Evolutionary conservation across 2,797 vertebrate genomes (phyloP).

Genomic region (Peromyscus melanophrys): DNA sequence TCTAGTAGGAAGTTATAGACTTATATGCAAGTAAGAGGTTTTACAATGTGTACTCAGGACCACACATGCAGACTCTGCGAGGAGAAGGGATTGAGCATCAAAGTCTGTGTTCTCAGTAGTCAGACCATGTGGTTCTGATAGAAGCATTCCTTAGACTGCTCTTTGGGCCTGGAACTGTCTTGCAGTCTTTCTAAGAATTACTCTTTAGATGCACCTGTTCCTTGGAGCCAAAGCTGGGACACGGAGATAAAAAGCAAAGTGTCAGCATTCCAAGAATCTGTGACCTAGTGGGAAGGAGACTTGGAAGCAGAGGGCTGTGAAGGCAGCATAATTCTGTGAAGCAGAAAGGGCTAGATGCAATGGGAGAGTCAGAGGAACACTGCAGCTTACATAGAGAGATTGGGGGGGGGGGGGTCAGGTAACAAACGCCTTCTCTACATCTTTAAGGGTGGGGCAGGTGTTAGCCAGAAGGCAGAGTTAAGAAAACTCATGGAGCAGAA

Average conservation of each 20-base stretch:
- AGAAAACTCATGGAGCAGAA: not conserved
- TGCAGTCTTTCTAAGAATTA: not conserved
- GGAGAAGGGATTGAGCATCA: not conserved
- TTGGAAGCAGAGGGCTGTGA: not conserved
- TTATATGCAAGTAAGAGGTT: not conserved
- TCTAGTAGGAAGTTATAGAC: not conserved
- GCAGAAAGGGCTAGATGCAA: not conserved
- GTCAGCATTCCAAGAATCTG: not conserved
- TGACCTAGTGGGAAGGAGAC: not conserved
- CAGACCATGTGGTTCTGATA: not conserved
- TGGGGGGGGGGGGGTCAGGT: fast-evolving
- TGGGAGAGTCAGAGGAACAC: not conserved
- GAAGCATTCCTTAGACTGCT: not conserved
- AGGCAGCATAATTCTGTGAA: not conserved
- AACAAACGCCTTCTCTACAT: not conserved
- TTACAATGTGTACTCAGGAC: not conserved
- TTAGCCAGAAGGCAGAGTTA: not conserved
- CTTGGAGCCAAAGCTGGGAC: not conserved
- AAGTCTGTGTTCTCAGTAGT: not conserved
- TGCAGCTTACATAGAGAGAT: not conserved
- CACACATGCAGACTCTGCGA: not conserved
- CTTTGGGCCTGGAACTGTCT: not conserved
- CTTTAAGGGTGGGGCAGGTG: not conserved
- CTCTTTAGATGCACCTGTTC: not conserved
- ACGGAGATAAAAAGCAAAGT: not conserved